Evolutionary conservation across 2,113 vertebrate genomes (phyloP).

Genomic region (Myotis davidii): DNA sequence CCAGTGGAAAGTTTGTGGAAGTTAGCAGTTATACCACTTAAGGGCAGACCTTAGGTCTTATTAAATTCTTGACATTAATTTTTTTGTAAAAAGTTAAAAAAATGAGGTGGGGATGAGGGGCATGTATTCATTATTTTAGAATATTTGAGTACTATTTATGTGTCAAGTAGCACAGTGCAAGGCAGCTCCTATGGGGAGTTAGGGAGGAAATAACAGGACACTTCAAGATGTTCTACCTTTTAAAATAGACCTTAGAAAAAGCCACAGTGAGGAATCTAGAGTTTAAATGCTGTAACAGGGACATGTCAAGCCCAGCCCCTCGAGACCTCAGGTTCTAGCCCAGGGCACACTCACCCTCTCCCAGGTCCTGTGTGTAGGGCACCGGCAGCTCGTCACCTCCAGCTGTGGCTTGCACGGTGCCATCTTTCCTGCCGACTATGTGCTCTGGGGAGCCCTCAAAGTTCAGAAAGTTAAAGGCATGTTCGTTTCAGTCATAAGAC

Average conservation of each 20-base stretch:
- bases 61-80: background rate
- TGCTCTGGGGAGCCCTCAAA: background rate
- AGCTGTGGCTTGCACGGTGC: rapidly evolving
- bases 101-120: background rate
- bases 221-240: background rate
- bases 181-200: background rate
- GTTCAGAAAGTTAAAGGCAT: background rate
- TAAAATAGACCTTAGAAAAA: background rate
- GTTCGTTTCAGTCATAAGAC: background rate
- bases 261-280: background rate
- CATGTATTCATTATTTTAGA: background rate
- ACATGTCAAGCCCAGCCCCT: rapidly evolving
- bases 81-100: background rate
- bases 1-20: background rate
- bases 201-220: rapidly evolving
- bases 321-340: rapidly evolving
- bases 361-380: rapidly evolving
- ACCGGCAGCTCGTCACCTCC: rapidly evolving
- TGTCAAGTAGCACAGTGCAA: rapidly evolving
- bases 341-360: background rate
- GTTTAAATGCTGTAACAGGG: background rate
- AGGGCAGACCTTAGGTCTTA: background rate
- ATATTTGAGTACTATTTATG: rapidly evolving
- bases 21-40: rapidly evolving
- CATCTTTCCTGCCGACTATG: rapidly evolving